Evolutionary conservation across 1,140 invertebrate genomes (phyloP), one percentile per base, ranked within the genome.

Genomic region (Campoletis sonorensis): DNA sequence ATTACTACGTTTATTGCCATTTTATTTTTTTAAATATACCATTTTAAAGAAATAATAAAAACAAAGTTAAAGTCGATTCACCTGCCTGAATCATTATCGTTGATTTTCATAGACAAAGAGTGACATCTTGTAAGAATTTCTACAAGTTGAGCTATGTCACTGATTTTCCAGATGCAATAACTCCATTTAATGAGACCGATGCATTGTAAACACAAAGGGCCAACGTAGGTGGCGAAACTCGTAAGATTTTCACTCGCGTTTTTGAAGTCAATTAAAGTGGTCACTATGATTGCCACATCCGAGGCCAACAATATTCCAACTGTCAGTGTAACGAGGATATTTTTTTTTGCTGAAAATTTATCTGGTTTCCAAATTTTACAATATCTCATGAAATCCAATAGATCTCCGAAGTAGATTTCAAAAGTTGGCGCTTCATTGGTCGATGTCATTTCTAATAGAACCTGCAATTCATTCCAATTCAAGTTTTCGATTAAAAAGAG

Each of bases 151-250:
- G 81, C 51, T 5, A 88, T 78, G 4, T 79, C 30, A 10, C 33
- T 61, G 16, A 61, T 40, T 27, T 78, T 82, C 23, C 37, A 64
- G 72, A 86, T 83, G 26, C 78, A 84, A 70, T 83, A 86, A 21
- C 78, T 79, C 85, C 86, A 88, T 79, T 88, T 88, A 15, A 85
- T 16, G 11, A 85, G 70, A 7, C 85, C 85, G 15, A 58, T 54
- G 1, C 33, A 26, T 7, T 86, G 85, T 72, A 87, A 80, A n/a
- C 80, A 58, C 5, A 86, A 16, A n/a, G 72, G 58, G 21, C 80
- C 80, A 1, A 84, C 61, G 11, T 79, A 67, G 11, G 67, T 75
- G 7, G 84, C 82, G 21, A 86, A 79, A 67, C 49, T 73, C 49
- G 82, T 54, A 4, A 85, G n/a, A 68, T 85, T 70, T 2, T 61